phyloP scores from a whole-genome alignment of 2,113 vertebrate genomes.

The Todiramphus chloris region DNA sequence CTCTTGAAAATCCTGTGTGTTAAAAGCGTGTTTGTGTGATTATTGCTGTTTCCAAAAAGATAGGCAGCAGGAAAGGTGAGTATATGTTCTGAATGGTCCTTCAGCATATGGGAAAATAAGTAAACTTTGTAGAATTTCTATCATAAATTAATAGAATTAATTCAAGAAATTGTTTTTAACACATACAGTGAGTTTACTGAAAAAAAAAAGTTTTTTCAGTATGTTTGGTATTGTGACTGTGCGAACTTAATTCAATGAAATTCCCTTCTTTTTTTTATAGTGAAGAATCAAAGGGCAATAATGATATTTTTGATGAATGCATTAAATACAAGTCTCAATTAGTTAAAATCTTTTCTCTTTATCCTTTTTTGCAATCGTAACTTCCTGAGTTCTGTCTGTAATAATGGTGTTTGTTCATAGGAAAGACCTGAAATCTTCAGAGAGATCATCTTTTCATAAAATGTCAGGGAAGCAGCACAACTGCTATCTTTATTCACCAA shows the following conservation, averaged over 20 bases:
- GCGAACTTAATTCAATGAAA: neutral
- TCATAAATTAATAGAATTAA: neutral
- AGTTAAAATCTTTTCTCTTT: neutral
- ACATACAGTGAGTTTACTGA: neutral
- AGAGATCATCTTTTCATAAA: neutral
- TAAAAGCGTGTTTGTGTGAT: neutral
- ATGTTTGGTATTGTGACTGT: neutral
- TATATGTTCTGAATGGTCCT: neutral
- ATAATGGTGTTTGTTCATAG: neutral
- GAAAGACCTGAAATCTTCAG: neutral
- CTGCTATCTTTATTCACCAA: constrained; percentile 28
- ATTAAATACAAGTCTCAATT: neutral
- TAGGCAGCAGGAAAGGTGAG: neutral
- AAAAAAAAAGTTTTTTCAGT: neutral
- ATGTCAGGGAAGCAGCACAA: constrained; percentile 5
- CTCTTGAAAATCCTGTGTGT: neutral
- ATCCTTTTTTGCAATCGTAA: neutral
- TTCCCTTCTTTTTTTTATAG: neutral
- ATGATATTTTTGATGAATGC: neutral
- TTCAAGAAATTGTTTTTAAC: neutral
- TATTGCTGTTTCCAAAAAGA: neutral
- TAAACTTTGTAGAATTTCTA: neutral
- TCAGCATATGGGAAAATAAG: neutral
- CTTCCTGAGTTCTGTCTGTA: neutral
- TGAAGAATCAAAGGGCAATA: neutral